Base-by-base conservation (phyloP, 1,140 invertebrate genomes). In the Philotrypesis tridentata region DNA sequence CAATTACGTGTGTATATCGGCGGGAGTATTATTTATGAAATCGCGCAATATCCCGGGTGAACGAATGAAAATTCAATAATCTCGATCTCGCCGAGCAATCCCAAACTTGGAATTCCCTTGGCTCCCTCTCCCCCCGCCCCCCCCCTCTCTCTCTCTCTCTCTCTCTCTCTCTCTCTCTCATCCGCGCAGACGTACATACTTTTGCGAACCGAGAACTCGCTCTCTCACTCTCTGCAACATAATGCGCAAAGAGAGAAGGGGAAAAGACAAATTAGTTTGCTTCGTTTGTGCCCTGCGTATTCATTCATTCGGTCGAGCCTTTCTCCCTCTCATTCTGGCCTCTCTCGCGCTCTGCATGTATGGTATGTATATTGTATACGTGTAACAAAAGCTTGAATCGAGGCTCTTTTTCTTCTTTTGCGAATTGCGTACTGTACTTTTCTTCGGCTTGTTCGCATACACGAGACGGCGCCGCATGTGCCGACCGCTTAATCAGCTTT, bases 221-320 rank as follows among this genome's bases (percentile, higher is more conserved):
- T 74, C 43, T 74, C 43, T n/a, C n/a, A n/a, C n/a, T 43, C 48
- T 60, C 27, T 12, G 65, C 65, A 68, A 43, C n/a, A 71, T 43
- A 71, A 71, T 71, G 70, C 21, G 48, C 37, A 27, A 43, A n/a
- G 70, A 72, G 21, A 8, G 1, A 68, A 27, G 67, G 29, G 21
- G 63, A 29, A 12, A 40, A 76, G 74, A 76, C 60, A 76, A 76
- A 76, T 76, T 63, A 65, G 74, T 76, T 65, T 63, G 74, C n/a
- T 33, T 76, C 60, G 60, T 75, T 75, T 75, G 48, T 55, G 31
- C 60, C 9, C 12, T 37, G 9, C 60, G 23, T 76, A 76, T 76
- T 76, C 61, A 40, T 63, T 76, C 61, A 60, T 31, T 61, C 63
- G 63, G 8, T 17, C 27, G 23, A 25, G 63, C 63, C 55, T 76